phyloP scores from a whole-genome alignment of 2,113 vertebrate species.

The Poeciliopsis occidentalis region DNA sequence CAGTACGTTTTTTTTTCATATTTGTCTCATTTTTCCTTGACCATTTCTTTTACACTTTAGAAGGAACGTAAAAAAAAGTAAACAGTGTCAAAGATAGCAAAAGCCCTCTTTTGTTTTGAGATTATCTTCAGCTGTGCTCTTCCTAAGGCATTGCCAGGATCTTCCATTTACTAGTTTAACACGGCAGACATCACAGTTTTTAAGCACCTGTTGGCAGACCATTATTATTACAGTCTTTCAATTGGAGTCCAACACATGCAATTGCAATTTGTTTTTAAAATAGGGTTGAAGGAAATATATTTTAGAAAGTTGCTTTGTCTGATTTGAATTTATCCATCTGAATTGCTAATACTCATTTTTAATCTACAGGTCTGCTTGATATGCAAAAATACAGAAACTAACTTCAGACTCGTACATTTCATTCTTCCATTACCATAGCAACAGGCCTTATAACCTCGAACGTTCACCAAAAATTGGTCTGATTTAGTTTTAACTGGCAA shows the following conservation, averaged over 20 bases:
- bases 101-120: too few species aligned
- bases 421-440: conserved; percentile 6
- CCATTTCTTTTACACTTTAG: too few species aligned
- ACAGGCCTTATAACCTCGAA: background rate
- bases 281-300: background rate
- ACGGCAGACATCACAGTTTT: background rate
- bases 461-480: background rate
- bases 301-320: background rate
- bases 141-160: background rate
- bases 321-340: background rate
- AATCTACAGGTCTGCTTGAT: background rate
- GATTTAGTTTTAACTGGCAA: background rate
- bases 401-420: background rate
- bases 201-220: background rate
- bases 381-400: background rate
- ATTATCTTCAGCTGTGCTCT: too few species aligned
- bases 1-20: too few species aligned
- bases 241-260: background rate
- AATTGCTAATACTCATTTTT: background rate
- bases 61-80: too few species aligned
- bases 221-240: background rate
- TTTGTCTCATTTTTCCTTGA: too few species aligned
- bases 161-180: background rate
- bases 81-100: too few species aligned
- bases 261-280: background rate